Conservation (phyloP, 1,140 invertebrate species). For the Chionoecetes opilio region DNA sequence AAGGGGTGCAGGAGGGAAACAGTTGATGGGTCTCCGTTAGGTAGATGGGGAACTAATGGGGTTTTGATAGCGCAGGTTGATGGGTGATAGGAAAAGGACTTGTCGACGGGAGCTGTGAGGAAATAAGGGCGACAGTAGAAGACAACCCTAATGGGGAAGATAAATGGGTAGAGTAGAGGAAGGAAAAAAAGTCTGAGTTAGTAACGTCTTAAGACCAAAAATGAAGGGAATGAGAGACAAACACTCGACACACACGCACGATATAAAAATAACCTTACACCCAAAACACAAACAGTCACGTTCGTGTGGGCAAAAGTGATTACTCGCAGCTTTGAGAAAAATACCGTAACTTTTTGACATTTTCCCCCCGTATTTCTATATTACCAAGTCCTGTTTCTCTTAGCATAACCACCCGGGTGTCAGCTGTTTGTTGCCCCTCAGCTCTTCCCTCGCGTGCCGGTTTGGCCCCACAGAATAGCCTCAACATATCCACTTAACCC, state of each 20-base stretch:
- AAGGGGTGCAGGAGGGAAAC: slow-evolving; percentile 7
- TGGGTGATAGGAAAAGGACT: neutral
- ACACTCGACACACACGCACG: neutral
- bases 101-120: neutral
- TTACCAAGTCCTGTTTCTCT: no score
- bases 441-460: neutral
- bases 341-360: no score
- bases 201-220: neutral
- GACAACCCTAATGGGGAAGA: neutral
- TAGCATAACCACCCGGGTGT: no score
- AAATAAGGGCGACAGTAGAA: neutral
- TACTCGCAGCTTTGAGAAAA: no score
- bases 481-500: no score
- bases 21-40: neutral
- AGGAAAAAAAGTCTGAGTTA: neutral
- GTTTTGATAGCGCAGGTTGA: neutral
- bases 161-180: neutral
- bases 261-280: neutral
- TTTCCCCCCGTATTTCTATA: no score
- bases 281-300: neutral
- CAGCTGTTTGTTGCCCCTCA: no score
- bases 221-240: slow-evolving; percentile 39
- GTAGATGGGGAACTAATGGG: neutral
- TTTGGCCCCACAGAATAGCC: no score
- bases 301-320: no score